Evolutionary conservation across 2,113 vertebrate species (phyloP), one percentile per base, ranked within the genome.

Genomic region (Gambusia holbrooki): DNA sequence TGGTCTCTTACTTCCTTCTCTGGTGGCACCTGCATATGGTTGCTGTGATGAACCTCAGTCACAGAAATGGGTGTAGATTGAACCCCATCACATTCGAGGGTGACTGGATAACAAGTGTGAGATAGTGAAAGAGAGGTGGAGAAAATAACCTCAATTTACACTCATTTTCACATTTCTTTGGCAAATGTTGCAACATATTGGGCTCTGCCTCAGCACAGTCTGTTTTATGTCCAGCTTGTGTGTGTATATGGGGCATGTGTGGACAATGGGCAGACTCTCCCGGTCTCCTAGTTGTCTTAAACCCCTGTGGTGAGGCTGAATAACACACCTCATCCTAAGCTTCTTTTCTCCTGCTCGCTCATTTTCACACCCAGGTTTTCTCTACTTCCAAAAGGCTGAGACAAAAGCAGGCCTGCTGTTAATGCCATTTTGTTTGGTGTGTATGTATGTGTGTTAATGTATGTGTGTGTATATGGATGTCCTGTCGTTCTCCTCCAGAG

Each of bases 131-230:
- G 89, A 85, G 85, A 91, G 84, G 85, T 87, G 80, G 88, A 84
- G 88, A 92, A 94, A 93, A 94, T 94, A 92, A 93, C 93, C 89
- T 92, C 92, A 94, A 94, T 95, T 95, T 94, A 93, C 93, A 95
- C 93, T 94, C 90, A 95, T 95, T 95, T 95, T 94, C 95, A 94
- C 94, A 90, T 94, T 94, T 93, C 93, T 93, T 91, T 92, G 92
- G 91, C 87, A 90, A 93, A 93, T 93, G 94, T 90, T 92, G 88
- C 90, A 81, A 91, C 88, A 92, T 94, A 92, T 89, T 90, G 92
- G 91, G 91, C 89, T 94, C 75, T 92, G 90, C 89, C 40, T 70
- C 61, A 71, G 80, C 83, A 67, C 63, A 77, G 84, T 60, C 86
- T 83, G 87, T 82, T 81, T 80, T 86, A 81, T 80, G 80, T 84